phyloP scores from a whole-genome alignment of 2,113 vertebrate genomes.

The Pterophyllum scalare region DNA sequence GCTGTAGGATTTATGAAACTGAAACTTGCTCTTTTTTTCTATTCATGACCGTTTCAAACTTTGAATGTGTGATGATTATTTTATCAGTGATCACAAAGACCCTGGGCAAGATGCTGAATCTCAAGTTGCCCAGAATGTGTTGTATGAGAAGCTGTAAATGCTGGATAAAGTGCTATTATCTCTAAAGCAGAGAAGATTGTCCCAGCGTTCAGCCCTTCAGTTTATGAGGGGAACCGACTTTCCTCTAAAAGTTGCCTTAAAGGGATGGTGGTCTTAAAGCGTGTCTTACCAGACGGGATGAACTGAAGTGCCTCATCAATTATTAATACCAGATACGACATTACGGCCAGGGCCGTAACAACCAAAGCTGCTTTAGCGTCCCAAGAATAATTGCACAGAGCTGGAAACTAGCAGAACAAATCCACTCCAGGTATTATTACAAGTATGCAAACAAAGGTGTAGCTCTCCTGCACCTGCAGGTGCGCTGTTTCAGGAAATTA shows the following conservation, averaged over 20 bases:
- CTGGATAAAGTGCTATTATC: background rate
- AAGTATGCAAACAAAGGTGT: background rate
- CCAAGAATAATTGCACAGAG: background rate
- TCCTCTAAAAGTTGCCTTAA: background rate
- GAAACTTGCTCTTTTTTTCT: no score
- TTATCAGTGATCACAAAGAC: background rate
- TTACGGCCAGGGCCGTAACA: no score
- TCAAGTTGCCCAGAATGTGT: no score
- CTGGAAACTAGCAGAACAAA: background rate
- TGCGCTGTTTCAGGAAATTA: fast-evolving
- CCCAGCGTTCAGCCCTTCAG: fast-evolving
- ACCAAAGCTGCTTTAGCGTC: fast-evolving
- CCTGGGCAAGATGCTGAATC: background rate
- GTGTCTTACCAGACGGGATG: no score
- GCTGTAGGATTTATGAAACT: background rate
- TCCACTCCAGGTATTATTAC: background rate
- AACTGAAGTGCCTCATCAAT: no score
- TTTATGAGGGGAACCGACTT: background rate
- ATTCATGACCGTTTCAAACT: no score
- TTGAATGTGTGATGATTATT: background rate
- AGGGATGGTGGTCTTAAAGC: background rate
- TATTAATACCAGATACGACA: no score
- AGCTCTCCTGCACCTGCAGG: background rate
- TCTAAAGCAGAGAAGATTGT: background rate
- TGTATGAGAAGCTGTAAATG: no score